A percentile compares a stretch with the other conserved stretches of the same genome.
These are phyloP conservation scores for Antedon bifida DNA, from an alignment of 35 echinoderm and acorn worm genomes.

Conservation along the genomic window DNA sequence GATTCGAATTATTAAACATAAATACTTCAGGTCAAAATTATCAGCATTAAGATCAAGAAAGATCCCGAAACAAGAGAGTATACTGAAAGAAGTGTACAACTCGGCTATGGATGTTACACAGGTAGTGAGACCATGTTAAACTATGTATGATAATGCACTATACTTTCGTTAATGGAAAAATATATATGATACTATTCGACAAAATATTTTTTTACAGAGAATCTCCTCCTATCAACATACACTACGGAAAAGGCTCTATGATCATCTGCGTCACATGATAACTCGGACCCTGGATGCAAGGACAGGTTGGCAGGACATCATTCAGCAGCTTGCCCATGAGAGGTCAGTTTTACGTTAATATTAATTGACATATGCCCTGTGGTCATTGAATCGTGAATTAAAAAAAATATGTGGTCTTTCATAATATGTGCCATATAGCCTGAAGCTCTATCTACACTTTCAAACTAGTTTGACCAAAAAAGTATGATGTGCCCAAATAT, in stretches of 20 bases:
- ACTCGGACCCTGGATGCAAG: conserved; percentile 46
- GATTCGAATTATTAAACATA: not conserved
- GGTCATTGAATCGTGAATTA: too few species aligned
- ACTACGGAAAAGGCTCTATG: conserved; percentile 42
- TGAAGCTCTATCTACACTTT: too few species aligned
- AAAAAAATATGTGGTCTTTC: too few species aligned
- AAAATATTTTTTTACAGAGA: too few species aligned
- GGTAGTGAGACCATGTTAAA: too few species aligned
- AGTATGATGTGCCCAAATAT: too few species aligned
- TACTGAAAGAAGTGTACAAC: conserved; percentile 42
- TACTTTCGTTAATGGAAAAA: too few species aligned
- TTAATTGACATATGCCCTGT: too few species aligned
- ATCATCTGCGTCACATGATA: conserved; percentile 55
- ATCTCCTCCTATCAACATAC: conserved; percentile 56
- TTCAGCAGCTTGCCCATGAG: conserved; percentile 86
- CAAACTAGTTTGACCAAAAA: too few species aligned
- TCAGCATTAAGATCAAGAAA: not conserved
- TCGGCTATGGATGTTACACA: conserved; percentile 89
- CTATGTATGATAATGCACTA: too few species aligned
- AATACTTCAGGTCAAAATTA: not conserved
- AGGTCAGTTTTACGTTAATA: conserved; percentile 37
- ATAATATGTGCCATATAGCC: too few species aligned
- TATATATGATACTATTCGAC: too few species aligned
- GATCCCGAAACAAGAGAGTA: not conserved
- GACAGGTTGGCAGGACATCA: conserved; percentile 79